These are phyloP conservation scores for Panthera uncia DNA, from an alignment of 2,113 vertebrate species.

Conservation along the genomic window DNA sequence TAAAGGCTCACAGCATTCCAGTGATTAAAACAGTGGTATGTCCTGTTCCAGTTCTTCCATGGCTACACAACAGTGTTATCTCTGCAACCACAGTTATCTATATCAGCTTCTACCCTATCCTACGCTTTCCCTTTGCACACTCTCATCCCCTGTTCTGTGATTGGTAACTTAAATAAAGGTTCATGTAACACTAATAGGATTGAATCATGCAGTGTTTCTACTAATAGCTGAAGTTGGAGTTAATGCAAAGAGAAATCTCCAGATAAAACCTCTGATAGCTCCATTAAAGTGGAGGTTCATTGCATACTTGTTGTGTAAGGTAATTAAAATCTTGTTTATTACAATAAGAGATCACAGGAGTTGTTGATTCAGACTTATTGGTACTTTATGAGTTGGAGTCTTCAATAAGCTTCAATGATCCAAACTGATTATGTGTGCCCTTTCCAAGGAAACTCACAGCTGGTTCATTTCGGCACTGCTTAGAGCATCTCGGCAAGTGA, in stretches of 20 bases:
- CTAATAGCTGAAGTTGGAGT: conserved; percentile 28
- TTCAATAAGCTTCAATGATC: conserved; percentile 77
- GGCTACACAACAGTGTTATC: not conserved
- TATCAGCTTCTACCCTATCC: rapidly evolving
- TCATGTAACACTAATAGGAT: not conserved
- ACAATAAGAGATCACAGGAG: conserved; percentile 54
- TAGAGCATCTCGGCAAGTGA: conserved; percentile 47
- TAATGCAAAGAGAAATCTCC: conserved; percentile 38
- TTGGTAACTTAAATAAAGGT: not conserved
- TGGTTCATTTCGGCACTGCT: conserved; percentile 59
- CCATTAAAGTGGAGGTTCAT: conserved; percentile 53
- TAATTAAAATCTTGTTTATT: conserved; percentile 77
- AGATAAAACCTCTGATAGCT: conserved; percentile 15
- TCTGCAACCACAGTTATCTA: not conserved
- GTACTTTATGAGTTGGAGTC: conserved; percentile 74
- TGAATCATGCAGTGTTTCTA: not conserved
- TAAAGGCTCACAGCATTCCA: not conserved
- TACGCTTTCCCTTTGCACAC: not conserved
- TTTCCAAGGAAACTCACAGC: conserved; percentile 60
- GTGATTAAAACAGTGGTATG: not conserved
- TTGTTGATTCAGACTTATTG: conserved; percentile 72
- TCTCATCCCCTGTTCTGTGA: not conserved
- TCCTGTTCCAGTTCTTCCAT: not conserved
- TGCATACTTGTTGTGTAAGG: conserved; percentile 54
- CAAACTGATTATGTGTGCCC: conserved; percentile 68